phyloP scores from a whole-genome alignment of 2,888 invertebrate genomes.

The Drosophila histrio region DNA sequence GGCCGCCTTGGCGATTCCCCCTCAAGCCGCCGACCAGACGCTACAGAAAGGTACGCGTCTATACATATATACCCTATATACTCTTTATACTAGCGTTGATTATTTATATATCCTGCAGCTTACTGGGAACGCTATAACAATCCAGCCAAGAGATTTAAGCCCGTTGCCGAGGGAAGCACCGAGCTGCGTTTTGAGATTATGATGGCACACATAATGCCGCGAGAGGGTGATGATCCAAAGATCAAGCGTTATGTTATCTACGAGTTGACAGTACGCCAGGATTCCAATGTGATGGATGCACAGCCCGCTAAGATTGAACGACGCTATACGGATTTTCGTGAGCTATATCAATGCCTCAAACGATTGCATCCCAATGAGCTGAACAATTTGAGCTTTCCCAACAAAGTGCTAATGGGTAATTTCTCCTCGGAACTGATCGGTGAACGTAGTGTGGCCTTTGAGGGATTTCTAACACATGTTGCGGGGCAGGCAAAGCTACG shows the following conservation, averaged over 20 bases:
- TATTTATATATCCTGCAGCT: constrained; percentile 60
- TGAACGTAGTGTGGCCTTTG: constrained; percentile 88
- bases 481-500: constrained; percentile 86
- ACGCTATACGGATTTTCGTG: constrained; percentile 89
- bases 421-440: constrained; percentile 89
- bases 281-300: constrained; percentile 85
- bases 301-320: constrained; percentile 88
- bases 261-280: constrained; percentile 87
- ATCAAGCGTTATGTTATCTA: constrained; percentile 89
- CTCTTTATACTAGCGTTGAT: background rate
- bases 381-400: constrained; percentile 86
- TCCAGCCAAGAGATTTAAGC: constrained; percentile 51
- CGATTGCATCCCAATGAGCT: constrained; percentile 86
- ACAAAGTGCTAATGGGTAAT: constrained; percentile 89
- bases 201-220: constrained; percentile 87
- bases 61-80: background rate
- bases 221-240: constrained; percentile 85
- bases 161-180: constrained; percentile 76
- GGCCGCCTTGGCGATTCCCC: constrained; percentile 78
- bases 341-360: constrained; percentile 87
- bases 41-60: constrained; percentile 70
- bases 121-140: constrained; percentile 78
- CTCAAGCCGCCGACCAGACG: constrained; percentile 52
- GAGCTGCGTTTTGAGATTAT: constrained; percentile 87
- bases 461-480: constrained; percentile 86